These are phyloP conservation scores for Rhagoletis zephyria DNA, from an alignment of 1,140 invertebrate genomes.

Conservation along the genomic window DNA sequence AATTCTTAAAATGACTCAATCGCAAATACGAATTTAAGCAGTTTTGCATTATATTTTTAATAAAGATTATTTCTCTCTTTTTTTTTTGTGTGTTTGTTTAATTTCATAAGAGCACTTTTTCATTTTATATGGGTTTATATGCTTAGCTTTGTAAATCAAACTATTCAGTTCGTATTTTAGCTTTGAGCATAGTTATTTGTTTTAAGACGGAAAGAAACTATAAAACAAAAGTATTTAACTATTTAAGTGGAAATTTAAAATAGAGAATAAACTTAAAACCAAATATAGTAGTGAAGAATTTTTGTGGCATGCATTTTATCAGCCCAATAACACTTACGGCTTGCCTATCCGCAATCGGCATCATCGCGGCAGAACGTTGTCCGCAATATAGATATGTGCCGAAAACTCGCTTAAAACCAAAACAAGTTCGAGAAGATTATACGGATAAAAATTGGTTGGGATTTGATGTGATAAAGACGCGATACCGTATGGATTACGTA, in stretches of 20 bases:
- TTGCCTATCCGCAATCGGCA: neutral
- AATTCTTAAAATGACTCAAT: neutral
- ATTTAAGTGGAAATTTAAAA: neutral
- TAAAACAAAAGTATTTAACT: neutral
- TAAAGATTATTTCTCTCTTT: neutral
- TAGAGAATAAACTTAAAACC: neutral
- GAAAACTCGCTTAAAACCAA: neutral
- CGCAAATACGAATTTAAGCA: neutral
- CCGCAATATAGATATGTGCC: neutral
- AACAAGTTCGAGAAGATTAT: neutral
- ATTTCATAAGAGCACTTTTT: neutral
- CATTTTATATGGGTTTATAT: conserved; percentile 35
- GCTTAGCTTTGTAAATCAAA: neutral
- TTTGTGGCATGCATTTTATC: neutral
- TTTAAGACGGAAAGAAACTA: neutral
- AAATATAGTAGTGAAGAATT: neutral
- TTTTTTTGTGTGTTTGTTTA: neutral
- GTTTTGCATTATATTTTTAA: conserved; percentile 20
- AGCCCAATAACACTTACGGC: neutral
- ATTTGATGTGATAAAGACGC: conserved; percentile 70
- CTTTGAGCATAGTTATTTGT: neutral
- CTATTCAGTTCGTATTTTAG: neutral
- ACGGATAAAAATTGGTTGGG: conserved; percentile 60
- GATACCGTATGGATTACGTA: neutral
- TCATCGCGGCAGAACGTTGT: neutral